Evolutionary conservation across 2,888 invertebrate species (phyloP).

Genomic region (Margaritifera margaritifera): DNA sequence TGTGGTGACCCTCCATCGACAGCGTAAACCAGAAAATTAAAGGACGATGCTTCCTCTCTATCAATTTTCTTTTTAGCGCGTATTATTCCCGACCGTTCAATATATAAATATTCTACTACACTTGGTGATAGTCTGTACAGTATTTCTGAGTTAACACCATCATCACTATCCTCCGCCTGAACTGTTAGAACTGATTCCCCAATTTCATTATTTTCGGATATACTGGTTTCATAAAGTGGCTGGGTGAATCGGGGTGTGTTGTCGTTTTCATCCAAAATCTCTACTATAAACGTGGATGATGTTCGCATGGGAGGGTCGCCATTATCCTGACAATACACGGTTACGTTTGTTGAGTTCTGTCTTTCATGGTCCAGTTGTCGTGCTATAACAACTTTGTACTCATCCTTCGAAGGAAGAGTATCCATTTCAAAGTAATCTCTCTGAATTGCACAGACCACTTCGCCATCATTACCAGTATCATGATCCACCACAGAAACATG

Average conservation of each 20-base stretch:
- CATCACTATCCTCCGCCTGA: constrained; percentile 83
- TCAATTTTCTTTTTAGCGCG: constrained; percentile 31
- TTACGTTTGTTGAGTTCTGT: constrained; percentile 36
- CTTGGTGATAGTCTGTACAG: constrained; percentile 74
- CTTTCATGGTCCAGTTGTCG: constrained; percentile 58
- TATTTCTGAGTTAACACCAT: constrained; percentile 46
- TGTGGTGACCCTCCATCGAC: constrained; percentile 90
- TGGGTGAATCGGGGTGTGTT: constrained; percentile 87
- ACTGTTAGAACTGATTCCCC: constrained; percentile 82
- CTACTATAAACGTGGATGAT: constrained; percentile 42
- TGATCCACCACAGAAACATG: constrained; percentile 56
- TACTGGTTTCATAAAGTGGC: constrained; percentile 20
- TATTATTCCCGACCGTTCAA: constrained; percentile 30
- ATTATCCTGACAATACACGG: constrained; percentile 78
- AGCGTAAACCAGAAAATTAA: constrained; percentile 19
- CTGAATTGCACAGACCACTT: constrained; percentile 71
- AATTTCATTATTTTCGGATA: constrained; percentile 37
- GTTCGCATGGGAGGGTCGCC: constrained; percentile 36
- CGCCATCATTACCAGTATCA: constrained; percentile 58
- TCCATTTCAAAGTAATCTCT: constrained; percentile 50
- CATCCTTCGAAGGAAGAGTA: constrained; percentile 44
- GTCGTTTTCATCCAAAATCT: constrained; percentile 89
- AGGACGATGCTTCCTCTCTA: constrained; percentile 24
- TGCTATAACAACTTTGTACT: constrained; percentile 74
- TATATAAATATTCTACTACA: constrained; percentile 75